These are phyloP conservation scores for Zenarchopterus dispar DNA, from an alignment of 2,797 vertebrate species.

Conservation along the genomic window DNA sequence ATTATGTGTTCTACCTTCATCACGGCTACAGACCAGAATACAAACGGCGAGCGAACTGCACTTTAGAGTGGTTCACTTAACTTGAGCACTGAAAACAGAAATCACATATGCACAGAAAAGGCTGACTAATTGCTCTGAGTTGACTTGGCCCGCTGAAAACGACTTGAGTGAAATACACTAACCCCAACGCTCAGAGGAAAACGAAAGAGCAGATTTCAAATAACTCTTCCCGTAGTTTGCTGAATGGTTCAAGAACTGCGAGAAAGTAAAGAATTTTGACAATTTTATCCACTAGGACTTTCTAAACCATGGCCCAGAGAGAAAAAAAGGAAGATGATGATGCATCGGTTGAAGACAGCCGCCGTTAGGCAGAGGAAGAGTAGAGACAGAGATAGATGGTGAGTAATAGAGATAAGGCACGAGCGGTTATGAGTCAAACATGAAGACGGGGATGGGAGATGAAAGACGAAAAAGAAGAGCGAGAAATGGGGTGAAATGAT, in stretches of 20 bases:
- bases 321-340: background rate
- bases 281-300: slow-evolving; percentile 5
- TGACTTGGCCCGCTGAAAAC: too few relatives aligned
- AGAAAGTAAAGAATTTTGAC: background rate
- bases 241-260: background rate
- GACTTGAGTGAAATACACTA: too few relatives aligned
- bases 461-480: slow-evolving; percentile 38
- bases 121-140: too few relatives aligned
- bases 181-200: background rate
- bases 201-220: background rate
- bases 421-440: slow-evolving; percentile 42
- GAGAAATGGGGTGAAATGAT: slow-evolving; percentile 37
- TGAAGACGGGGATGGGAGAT: slow-evolving; percentile 27
- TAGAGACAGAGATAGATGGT: slow-evolving; percentile 38
- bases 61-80: too few relatives aligned
- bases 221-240: background rate
- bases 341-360: slow-evolving; percentile 3
- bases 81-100: too few relatives aligned
- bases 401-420: slow-evolving; percentile 36
- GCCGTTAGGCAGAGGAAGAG: slow-evolving; percentile 27
- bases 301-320: background rate
- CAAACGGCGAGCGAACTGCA: too few relatives aligned
- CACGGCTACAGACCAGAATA: too few relatives aligned
- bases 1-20: too few relatives aligned
- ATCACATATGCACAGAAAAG: too few relatives aligned